phyloP scores from a whole-genome alignment of 2,113 vertebrate species.

The Eptesicus fuscus region DNA sequence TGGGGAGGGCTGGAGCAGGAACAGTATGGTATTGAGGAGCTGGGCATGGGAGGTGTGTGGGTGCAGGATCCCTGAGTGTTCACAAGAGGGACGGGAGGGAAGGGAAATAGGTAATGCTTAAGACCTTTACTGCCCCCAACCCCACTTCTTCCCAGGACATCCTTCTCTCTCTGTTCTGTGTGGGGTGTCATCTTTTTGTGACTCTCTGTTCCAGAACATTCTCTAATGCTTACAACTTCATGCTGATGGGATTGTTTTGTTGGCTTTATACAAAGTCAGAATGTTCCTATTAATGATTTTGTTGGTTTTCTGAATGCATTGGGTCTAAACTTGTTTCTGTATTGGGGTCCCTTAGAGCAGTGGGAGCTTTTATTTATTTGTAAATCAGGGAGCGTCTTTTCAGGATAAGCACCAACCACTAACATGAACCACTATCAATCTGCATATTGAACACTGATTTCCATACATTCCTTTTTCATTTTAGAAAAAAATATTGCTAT shows the following conservation, averaged over 20 bases:
- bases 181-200: neutral
- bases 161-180: neutral
- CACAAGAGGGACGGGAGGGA: rapidly evolving
- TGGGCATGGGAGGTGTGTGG: rapidly evolving
- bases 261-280: neutral
- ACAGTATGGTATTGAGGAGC: neutral
- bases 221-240: neutral
- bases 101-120: rapidly evolving
- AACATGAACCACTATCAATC: neutral
- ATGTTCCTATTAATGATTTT: neutral
- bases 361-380: neutral
- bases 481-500: neutral
- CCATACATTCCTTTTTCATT: neutral
- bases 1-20: neutral
- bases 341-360: neutral
- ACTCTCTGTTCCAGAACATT: neutral
- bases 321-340: neutral
- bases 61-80: neutral
- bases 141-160: rapidly evolving
- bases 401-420: neutral
- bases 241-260: neutral
- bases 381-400: neutral
- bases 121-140: neutral
- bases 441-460: neutral
- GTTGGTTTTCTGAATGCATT: neutral